Conservation (phyloP, 2,888 invertebrate species). For the Chrysina gloriosa region DNA sequence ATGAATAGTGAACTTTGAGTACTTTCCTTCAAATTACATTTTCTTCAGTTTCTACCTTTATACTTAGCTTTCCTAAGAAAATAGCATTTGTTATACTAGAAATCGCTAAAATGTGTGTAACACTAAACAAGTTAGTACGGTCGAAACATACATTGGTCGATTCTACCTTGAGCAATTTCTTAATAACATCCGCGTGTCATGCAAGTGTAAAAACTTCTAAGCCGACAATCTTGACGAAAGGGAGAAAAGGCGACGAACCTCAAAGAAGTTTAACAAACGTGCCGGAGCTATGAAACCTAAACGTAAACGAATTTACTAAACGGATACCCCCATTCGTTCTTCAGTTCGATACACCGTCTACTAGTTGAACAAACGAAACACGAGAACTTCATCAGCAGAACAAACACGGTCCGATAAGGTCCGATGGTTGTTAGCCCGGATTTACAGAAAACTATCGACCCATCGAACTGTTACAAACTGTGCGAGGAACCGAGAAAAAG, state of each 20-base stretch:
- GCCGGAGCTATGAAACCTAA: slow-evolving; percentile 26
- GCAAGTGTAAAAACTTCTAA: slow-evolving; percentile 21
- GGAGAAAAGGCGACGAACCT: background rate
- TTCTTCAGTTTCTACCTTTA: too few relatives aligned
- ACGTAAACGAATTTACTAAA: slow-evolving; percentile 35
- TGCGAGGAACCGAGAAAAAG: slow-evolving; percentile 22
- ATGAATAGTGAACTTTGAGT: too few relatives aligned
- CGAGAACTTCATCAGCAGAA: slow-evolving; percentile 41
- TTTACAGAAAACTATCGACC: slow-evolving; percentile 31
- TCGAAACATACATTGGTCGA: background rate
- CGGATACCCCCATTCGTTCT: slow-evolving; percentile 26
- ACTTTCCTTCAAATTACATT: too few relatives aligned
- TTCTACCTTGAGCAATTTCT: background rate
- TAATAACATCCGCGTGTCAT: slow-evolving; percentile 20
- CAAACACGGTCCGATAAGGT: slow-evolving; percentile 39
- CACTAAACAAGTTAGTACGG: too few relatives aligned
- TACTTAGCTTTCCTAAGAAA: too few relatives aligned
- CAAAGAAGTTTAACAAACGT: slow-evolving; percentile 29
- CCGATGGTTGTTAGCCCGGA: slow-evolving; percentile 31
- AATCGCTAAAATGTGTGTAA: too few relatives aligned
- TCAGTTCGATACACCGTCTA: slow-evolving; percentile 28
- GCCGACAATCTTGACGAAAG: slow-evolving; percentile 12
- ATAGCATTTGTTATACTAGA: too few relatives aligned
- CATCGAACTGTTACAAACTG: slow-evolving; percentile 26
- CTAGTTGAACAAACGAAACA: slow-evolving; percentile 40